These are phyloP conservation scores for Myrmophylax atrothorax DNA, from an alignment of 2,113 vertebrate species.

Conservation along the genomic window DNA sequence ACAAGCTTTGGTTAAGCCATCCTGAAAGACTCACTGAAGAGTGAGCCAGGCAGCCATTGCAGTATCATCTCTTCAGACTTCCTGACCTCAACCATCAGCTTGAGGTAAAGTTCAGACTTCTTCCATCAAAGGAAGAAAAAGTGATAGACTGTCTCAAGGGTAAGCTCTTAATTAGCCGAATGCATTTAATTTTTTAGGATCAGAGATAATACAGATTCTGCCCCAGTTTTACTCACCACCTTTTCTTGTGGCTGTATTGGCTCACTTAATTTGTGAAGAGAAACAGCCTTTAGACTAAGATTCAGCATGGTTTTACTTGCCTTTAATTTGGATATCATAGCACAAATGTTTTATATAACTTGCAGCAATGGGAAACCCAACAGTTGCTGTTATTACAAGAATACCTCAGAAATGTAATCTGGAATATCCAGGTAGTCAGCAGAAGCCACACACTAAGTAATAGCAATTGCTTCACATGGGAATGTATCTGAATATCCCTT, in stretches of 20 bases:
- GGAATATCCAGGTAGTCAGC: not conserved
- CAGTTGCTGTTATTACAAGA: accelerated
- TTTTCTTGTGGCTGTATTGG: not conserved
- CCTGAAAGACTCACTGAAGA: not conserved
- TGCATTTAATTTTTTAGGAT: not conserved
- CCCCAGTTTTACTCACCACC: not conserved
- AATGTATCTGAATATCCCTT: not conserved
- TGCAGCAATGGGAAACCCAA: not conserved
- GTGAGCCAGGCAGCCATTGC: not conserved
- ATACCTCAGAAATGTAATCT: not conserved
- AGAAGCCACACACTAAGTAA: not conserved
- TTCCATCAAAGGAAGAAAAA: not conserved
- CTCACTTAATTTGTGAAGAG: not conserved
- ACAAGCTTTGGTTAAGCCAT: not conserved
- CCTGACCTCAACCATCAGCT: not conserved
- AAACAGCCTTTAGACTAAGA: not conserved
- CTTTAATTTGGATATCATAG: not conserved
- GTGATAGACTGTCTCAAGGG: not conserved
- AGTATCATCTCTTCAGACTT: not conserved
- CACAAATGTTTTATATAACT: not conserved
- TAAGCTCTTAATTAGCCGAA: not conserved
- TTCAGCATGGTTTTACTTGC: not conserved
- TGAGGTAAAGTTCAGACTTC: not conserved
- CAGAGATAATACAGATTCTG: not conserved
- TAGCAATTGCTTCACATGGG: not conserved